Percentiles rank a stretch among this genome's conserved stretches.
phyloP scores from a whole-genome alignment of 1,140 invertebrate genomes.

The Chironomus tepperi region DNA sequence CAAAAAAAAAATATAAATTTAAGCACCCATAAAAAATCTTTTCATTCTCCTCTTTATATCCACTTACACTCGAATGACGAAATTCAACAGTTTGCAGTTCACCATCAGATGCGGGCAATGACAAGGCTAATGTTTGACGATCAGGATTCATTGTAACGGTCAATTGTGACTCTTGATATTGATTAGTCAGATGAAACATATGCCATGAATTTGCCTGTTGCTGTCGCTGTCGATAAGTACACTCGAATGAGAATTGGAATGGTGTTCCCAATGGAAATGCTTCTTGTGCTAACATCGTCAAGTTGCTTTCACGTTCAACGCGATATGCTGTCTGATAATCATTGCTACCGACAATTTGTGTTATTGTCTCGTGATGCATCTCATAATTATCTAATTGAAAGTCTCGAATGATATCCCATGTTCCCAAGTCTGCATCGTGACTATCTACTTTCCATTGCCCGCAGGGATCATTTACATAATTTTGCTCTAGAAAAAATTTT shows the following conservation, averaged over 20 bases:
- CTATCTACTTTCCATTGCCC: slow-evolving; percentile 51
- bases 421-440: slow-evolving; percentile 61
- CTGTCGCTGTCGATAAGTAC: slow-evolving; percentile 52
- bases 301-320: slow-evolving; percentile 57
- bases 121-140: slow-evolving; percentile 52
- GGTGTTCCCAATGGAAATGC: slow-evolving; percentile 48
- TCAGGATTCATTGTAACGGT: slow-evolving; percentile 55
- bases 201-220: slow-evolving; percentile 54
- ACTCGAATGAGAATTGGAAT: slow-evolving; percentile 61
- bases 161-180: slow-evolving; percentile 52
- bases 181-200: slow-evolving; percentile 53
- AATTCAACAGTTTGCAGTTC: slow-evolving; percentile 52
- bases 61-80: slow-evolving; percentile 45
- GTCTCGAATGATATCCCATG: slow-evolving; percentile 68
- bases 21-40: no score
- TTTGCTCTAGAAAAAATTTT: not conserved
- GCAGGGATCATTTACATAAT: slow-evolving; percentile 44
- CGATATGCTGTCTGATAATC: slow-evolving; percentile 67
- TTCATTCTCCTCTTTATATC: no score
- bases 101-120: slow-evolving; percentile 48
- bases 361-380: slow-evolving; percentile 51
- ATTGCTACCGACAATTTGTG: slow-evolving; percentile 61
- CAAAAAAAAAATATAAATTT: no score
- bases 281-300: slow-evolving; percentile 58
- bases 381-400: slow-evolving; percentile 55